Percentiles rank a stretch among this genome's conserved stretches.
Evolutionary conservation across 2,888 invertebrate species (phyloP).

Genomic region (Oegoconia quadripuncta): DNA sequence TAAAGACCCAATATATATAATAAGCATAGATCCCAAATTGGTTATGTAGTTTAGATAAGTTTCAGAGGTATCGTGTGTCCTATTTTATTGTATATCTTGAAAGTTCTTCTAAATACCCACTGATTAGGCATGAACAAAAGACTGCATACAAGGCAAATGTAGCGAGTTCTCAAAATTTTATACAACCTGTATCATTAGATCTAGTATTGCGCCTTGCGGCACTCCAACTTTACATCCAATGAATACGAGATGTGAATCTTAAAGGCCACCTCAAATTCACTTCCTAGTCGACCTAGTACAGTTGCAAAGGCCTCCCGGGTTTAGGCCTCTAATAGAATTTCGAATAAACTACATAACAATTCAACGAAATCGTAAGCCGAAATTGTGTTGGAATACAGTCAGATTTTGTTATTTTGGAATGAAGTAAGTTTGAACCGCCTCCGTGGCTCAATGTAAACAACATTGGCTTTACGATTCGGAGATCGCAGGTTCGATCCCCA

Average conservation of each 20-base stretch:
- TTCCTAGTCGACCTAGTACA: conserved; percentile 22
- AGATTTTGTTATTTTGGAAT: neutral
- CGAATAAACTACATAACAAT: conserved; percentile 16
- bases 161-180: neutral
- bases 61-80: too few relatives aligned
- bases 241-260: conserved; percentile 33
- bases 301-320: conserved; percentile 11
- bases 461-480: too few relatives aligned
- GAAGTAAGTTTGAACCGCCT: too few relatives aligned
- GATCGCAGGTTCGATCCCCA: too few relatives aligned
- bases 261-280: conserved; percentile 28
- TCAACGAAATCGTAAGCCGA: conserved; percentile 11
- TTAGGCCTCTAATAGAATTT: conserved; percentile 9
- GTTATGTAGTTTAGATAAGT: too few relatives aligned
- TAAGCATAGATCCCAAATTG: too few relatives aligned
- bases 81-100: too few relatives aligned
- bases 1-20: too few relatives aligned
- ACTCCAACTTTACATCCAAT: conserved; percentile 23
- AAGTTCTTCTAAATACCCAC: too few relatives aligned
- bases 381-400: neutral
- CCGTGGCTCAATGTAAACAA: too few relatives aligned
- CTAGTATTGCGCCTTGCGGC: conserved; percentile 27
- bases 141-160: too few relatives aligned
- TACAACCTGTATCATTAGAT: conserved; percentile 18
- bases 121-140: too few relatives aligned